Evolutionary conservation across 2,797 vertebrate species (phyloP), one percentile per base, ranked within the genome.

Genomic region (Pogoniulus pusillus): DNA sequence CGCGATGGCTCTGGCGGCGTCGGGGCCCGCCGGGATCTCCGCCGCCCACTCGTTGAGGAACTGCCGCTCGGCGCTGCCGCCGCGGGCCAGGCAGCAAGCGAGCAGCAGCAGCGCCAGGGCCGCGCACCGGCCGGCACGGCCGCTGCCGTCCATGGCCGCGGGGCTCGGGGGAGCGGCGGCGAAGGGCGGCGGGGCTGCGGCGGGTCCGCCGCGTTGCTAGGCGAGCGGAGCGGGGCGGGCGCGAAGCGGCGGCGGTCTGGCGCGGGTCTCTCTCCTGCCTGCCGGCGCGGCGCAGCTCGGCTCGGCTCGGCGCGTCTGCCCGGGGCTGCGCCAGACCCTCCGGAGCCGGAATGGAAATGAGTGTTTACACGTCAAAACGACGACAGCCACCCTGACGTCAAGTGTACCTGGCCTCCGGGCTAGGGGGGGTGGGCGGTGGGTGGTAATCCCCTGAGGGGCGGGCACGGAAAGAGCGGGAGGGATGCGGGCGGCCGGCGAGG

Each of bases 41-140:
- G 99, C 99, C 18, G 99, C 99, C 99, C 99, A 99, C 97, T 99
- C 98, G 98, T 99, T 99, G 89, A 99, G 98, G 96, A 99, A 99
- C 90, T 99, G 98, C 37, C 98, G 97, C 96, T 98, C 98, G 49
- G 49, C 23, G 24, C 49, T 14, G 49, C 49, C 24, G 49, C 49
- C 49, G 49, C 23, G 49, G 66, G 96, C 92, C 47, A 95, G 92
- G 81, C 96, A 91, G 85, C 97, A 96, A 89, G 92, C 85, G 87
- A 95, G 97, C 88, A 97, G 96, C 76, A 99, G 43, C 95, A 49
- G 22, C 12, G 96, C 96, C 88, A 98, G 77, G 72, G 97, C 97
- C 94, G 94, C 94, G 92, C 97, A 97, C 91, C 93, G 98, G 91
- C 97, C 93, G 60, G 96, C 89, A 94, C 97, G 97, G 94, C 97